phyloP scores from a whole-genome alignment of 2,797 vertebrate species.

The Coregonus sp. region DNA sequence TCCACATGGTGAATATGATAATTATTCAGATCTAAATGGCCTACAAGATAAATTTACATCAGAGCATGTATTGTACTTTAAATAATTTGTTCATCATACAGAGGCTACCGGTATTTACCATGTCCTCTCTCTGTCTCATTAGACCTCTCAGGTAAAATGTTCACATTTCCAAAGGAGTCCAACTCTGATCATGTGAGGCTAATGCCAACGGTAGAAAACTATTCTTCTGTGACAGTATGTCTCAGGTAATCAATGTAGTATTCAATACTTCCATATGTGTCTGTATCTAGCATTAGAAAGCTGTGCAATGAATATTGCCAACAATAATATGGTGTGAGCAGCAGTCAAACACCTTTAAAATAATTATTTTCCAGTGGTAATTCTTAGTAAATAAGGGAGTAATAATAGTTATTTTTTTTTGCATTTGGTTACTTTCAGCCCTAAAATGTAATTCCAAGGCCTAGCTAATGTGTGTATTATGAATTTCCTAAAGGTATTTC shows the following conservation, averaged over 20 bases:
- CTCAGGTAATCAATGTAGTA: slow-evolving; percentile 45
- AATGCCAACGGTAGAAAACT: slow-evolving; percentile 1
- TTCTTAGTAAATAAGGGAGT: neutral
- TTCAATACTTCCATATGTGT: neutral
- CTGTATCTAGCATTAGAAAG: neutral
- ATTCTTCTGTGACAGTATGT: slow-evolving; percentile 52
- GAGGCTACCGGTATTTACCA: neutral
- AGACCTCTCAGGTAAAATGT: slow-evolving; percentile 46
- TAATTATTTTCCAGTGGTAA: neutral
- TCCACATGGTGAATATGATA: too few relatives aligned
- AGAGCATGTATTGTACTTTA: neutral
- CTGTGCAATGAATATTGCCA: neutral
- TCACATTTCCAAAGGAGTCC: slow-evolving; percentile 53
- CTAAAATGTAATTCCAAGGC: neutral
- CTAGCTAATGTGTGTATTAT: neutral
- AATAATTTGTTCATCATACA: neutral
- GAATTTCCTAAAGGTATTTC: slow-evolving; percentile 37
- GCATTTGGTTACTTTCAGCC: too few relatives aligned
- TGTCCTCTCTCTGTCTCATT: neutral
- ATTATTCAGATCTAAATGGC: too few relatives aligned
- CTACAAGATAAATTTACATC: too few relatives aligned
- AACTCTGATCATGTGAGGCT: slow-evolving; percentile 30
- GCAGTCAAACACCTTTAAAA: neutral
- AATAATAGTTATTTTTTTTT: neutral
- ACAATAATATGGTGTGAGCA: neutral